A percentile compares a stretch with the other conserved stretches of the same genome.
These are phyloP conservation scores for Pomacea maculata DNA, from an alignment of 1,140 invertebrate genomes.

Conservation along the genomic window DNA sequence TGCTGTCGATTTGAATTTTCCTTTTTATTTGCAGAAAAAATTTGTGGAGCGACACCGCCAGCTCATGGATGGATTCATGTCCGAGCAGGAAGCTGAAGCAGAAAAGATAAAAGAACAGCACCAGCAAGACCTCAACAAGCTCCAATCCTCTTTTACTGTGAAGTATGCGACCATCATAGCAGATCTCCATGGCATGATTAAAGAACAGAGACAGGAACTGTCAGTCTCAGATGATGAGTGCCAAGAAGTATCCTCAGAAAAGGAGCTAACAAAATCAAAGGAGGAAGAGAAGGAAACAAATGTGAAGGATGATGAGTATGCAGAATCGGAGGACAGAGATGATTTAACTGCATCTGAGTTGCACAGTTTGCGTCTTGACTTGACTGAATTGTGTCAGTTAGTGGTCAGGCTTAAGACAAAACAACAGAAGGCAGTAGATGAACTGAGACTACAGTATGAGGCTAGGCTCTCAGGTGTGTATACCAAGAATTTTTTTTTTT, in stretches of 20 bases:
- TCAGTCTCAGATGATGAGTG: neutral
- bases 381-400: too few relatives aligned
- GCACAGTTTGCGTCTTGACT: too few relatives aligned
- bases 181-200: neutral
- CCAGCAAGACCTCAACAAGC: conserved; percentile 42
- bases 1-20: too few relatives aligned
- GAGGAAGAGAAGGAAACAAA: too few relatives aligned
- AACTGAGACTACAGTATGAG: too few relatives aligned
- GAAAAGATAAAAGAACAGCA: conserved; percentile 43
- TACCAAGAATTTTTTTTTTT: too few relatives aligned
- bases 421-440: too few relatives aligned
- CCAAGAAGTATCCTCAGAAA: neutral
- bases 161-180: neutral
- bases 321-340: too few relatives aligned
- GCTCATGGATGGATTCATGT: conserved; percentile 41
- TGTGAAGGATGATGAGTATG: too few relatives aligned
- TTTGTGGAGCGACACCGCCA: conserved; percentile 51
- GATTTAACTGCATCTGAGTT: too few relatives aligned
- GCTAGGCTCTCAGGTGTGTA: too few relatives aligned
- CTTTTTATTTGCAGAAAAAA: conserved; percentile 36
- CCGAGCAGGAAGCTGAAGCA: conserved; percentile 41
- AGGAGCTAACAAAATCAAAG: neutral
- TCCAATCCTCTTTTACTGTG: conserved; percentile 24
- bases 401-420: too few relatives aligned
- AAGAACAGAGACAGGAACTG: neutral